Evolutionary conservation across 2,797 vertebrate genomes (phyloP), one percentile per base, ranked within the genome.

Genomic region (Lepus oiostolus): DNA sequence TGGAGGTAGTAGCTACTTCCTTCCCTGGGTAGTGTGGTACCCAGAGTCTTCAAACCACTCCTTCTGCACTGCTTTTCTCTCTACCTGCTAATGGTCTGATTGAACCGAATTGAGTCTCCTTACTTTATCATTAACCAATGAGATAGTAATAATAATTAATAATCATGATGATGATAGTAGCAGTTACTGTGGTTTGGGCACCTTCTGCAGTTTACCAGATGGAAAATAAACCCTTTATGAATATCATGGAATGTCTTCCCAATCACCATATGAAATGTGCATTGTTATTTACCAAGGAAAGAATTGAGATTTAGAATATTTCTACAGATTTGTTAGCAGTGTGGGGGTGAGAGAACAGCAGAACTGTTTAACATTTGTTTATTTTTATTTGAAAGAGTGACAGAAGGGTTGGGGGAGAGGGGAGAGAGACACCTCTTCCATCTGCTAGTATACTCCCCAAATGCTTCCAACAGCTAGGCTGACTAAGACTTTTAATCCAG

Each of bases 121-220:
- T 90, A 42, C 47, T 87, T 82, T 71, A 42, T 54, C 22, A 14
- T 60, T 76, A 21, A 79, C 83, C 74, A 82, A 84, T 77, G 32
- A n/a, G 50, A 76, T 24, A 92, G 58, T 47, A 21, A 84, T n/a
- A 81, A 67, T 75, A 87, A 68, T 74, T 54, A 77, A 82, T 82
- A 82, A 30, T 63, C 17, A 87, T 79, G 38, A 85, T n/a, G 12
- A 21, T 22, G 50, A 1, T 52, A n/a, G 4, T 3, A 30, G 19
- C 65, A 28, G 62, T 38, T 88, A 30, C 65, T 72, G 54, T 92
- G 88, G 65, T 71, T 72, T 22, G 81, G 79, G 26, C 22, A 11
- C 47, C 65, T 77, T 88, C 54, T 30, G 11, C 42, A 94, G 4
- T 67, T 85, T 63, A 2, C 13, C 16, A 87, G 68, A 16, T 4